These are phyloP conservation scores for Penaeus japonicus DNA, from an alignment of 1,140 invertebrate species.

Conservation along the genomic window DNA sequence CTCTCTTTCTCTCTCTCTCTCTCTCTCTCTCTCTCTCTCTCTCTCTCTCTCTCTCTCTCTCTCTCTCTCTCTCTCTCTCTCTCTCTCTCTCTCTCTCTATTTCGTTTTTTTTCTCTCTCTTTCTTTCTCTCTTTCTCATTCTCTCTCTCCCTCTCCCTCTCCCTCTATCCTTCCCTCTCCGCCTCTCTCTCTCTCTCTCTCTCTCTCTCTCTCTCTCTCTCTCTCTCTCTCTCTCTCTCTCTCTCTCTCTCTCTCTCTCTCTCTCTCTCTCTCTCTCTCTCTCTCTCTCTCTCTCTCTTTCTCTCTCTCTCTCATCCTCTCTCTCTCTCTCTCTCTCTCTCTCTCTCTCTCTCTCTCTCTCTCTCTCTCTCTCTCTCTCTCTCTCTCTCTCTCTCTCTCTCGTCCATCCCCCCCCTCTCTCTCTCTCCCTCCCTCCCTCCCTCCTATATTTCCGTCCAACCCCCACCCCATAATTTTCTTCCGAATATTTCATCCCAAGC, in stretches of 20 bases:
- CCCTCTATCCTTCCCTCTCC: neutral
- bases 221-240: neutral
- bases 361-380: neutral
- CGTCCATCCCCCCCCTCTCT: neutral
- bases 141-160: neutral
- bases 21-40: neutral
- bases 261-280: neutral
- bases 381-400: neutral
- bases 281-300: neutral
- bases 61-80: neutral
- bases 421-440: neutral
- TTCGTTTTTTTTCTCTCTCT: neutral
- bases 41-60: neutral
- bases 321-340: neutral
- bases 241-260: no score
- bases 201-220: neutral
- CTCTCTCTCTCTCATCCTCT: neutral
- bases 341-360: slow-evolving; percentile 10
- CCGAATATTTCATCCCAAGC: no score
- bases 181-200: neutral
- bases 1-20: neutral
- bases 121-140: neutral
- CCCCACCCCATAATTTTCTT: neutral
- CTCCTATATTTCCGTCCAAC: no score
- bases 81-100: neutral